Evolutionary conservation across 1,140 invertebrate species (phyloP).

Genomic region (Musca domestica): DNA sequence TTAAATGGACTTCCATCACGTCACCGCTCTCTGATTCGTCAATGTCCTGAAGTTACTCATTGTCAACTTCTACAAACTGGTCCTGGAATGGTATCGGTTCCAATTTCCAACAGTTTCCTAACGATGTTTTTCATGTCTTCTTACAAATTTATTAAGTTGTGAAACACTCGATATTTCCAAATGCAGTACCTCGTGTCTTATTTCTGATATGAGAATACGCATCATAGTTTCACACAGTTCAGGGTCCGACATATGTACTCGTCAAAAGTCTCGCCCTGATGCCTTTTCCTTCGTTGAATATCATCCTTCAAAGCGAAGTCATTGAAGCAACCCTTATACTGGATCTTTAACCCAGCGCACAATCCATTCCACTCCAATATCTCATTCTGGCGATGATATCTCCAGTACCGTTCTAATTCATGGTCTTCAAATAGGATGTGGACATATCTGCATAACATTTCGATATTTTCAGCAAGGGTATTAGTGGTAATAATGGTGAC

Average conservation of each 20-base stretch:
- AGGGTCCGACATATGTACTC: not conserved
- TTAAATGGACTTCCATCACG: not conserved
- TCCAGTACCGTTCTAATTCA: not conserved
- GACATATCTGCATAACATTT: not conserved
- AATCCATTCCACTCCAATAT: not conserved
- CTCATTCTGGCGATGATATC: not conserved
- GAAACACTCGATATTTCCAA: not conserved
- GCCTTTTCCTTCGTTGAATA: not conserved
- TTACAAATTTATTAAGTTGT: not conserved
- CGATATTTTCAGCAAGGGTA: not conserved
- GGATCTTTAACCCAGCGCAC: not conserved
- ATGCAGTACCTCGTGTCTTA: conserved; percentile 1
- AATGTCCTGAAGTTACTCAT: not conserved
- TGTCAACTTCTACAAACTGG: not conserved
- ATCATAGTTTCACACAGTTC: not conserved
- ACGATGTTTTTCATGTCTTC: not conserved
- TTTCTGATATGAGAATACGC: not conserved
- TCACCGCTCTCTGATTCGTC: not conserved
- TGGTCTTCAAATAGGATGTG: not conserved
- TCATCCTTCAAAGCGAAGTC: not conserved
- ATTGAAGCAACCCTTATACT: not conserved
- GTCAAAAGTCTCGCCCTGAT: not conserved
- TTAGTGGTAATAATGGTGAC: not conserved
- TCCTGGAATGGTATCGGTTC: not conserved
- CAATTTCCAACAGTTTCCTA: not conserved